Evolutionary conservation across 2,888 invertebrate species (phyloP).

Genomic region (Callinectes sapidus): DNA sequence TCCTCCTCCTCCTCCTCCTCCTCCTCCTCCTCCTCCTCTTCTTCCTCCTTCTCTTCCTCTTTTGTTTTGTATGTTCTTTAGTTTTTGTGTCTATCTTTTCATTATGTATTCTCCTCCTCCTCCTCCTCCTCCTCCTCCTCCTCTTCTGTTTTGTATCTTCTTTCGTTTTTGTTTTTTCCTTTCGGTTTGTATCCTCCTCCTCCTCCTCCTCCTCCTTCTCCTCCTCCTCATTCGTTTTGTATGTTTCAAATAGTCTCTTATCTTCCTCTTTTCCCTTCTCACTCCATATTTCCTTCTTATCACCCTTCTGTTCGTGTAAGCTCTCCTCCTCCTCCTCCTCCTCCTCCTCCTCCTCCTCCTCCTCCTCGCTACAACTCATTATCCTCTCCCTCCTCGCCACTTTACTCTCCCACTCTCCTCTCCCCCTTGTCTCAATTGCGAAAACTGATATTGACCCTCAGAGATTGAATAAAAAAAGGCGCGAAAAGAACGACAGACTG

Average conservation of each 20-base stretch:
- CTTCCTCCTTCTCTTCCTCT: background rate
- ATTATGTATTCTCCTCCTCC: no score
- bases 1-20: conserved; percentile 18
- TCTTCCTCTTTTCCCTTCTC: background rate
- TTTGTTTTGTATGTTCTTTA: background rate
- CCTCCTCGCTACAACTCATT: background rate
- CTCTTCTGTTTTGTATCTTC: no score
- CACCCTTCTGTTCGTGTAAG: background rate
- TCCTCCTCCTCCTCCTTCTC: no score
- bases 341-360: conserved; percentile 31
- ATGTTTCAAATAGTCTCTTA: background rate
- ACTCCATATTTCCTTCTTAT: background rate
- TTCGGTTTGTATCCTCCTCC: no score
- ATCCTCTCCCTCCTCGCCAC: background rate
- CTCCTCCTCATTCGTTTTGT: background rate
- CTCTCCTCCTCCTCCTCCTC: background rate
- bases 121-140: no score
- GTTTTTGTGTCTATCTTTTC: no score
- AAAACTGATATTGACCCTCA: background rate
- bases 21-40: conserved; percentile 22
- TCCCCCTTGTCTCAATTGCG: background rate
- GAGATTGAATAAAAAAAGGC: background rate
- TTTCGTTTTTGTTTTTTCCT: no score
- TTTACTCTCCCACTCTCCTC: background rate
- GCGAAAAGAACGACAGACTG: background rate